Evolutionary conservation across 2,797 vertebrate species (phyloP).

Genomic region (Austrolebias charrua): DNA sequence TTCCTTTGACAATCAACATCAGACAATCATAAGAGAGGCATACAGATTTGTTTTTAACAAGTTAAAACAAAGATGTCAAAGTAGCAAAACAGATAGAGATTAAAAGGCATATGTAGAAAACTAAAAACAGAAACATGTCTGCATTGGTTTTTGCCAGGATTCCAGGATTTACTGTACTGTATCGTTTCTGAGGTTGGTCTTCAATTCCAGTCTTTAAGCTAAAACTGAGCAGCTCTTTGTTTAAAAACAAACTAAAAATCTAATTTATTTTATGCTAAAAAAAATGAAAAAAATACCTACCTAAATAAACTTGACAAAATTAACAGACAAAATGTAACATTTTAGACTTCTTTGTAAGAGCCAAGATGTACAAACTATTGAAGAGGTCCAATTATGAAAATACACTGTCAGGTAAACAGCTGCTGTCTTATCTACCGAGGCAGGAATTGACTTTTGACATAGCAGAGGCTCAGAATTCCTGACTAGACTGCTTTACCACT

Average conservation of each 20-base stretch:
- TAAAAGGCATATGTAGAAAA: no score
- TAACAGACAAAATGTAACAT: not conserved
- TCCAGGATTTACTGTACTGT: no score
- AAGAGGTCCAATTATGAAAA: slow-evolving; percentile 10
- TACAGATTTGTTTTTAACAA: no score
- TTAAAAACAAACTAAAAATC: not conserved
- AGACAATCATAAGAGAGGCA: no score
- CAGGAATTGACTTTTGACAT: slow-evolving; percentile 61
- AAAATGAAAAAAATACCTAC: not conserved
- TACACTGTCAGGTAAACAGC: slow-evolving; percentile 39
- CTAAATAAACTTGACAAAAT: not conserved
- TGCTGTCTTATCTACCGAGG: slow-evolving; percentile 48
- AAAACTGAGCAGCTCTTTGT: not conserved
- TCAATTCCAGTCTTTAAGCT: not conserved
- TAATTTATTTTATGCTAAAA: not conserved
- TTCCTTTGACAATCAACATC: no score
- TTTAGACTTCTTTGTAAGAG: slow-evolving; percentile 2
- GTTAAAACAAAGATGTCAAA: no score
- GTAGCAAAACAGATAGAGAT: no score
- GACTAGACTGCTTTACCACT: slow-evolving; percentile 64
- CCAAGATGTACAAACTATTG: not conserved
- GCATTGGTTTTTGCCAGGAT: no score
- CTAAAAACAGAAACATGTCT: no score
- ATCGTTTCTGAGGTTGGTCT: not conserved
- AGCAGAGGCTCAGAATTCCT: slow-evolving; percentile 60